Percentiles rank a stretch among this genome's conserved stretches.
Evolutionary conservation across 2,888 invertebrate genomes (phyloP).

Genomic region (Parnassius apollo): DNA sequence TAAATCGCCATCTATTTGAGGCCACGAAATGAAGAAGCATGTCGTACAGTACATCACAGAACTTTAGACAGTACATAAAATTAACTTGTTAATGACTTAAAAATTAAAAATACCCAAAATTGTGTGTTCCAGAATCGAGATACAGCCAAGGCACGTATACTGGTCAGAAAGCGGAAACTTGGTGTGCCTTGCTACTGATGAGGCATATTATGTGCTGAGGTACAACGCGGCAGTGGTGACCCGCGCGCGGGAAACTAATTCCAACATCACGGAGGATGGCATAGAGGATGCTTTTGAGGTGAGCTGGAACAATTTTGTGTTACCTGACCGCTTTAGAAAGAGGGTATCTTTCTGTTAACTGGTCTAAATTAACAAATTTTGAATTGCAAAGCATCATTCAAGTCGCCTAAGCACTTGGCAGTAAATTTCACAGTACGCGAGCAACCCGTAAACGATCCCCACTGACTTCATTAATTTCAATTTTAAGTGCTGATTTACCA

Average conservation of each 20-base stretch:
- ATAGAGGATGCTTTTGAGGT: slow-evolving; percentile 98
- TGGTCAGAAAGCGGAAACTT: slow-evolving; percentile 98
- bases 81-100: slow-evolving; percentile 3
- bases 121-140: slow-evolving; percentile 89
- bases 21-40: too few species aligned
- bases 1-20: too few species aligned
- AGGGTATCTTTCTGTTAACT: background rate
- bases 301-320: slow-evolving; percentile 18
- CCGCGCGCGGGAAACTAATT: slow-evolving; percentile 87
- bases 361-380: too few species aligned
- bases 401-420: too few species aligned
- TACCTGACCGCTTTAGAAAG: background rate
- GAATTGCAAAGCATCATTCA: too few species aligned
- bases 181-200: slow-evolving; percentile 96
- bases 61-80: too few species aligned
- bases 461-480: too few species aligned
- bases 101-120: background rate
- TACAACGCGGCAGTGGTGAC: slow-evolving; percentile 93
- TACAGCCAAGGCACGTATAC: slow-evolving; percentile 94
- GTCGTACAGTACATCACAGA: too few species aligned
- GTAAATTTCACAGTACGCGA: too few species aligned
- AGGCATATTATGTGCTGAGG: slow-evolving; percentile 95
- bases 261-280: slow-evolving; percentile 92
- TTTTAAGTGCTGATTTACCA: too few species aligned
- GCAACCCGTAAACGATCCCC: too few species aligned